phyloP scores from a whole-genome alignment of 2,797 vertebrate genomes.

The Astyanax mexicanus region DNA sequence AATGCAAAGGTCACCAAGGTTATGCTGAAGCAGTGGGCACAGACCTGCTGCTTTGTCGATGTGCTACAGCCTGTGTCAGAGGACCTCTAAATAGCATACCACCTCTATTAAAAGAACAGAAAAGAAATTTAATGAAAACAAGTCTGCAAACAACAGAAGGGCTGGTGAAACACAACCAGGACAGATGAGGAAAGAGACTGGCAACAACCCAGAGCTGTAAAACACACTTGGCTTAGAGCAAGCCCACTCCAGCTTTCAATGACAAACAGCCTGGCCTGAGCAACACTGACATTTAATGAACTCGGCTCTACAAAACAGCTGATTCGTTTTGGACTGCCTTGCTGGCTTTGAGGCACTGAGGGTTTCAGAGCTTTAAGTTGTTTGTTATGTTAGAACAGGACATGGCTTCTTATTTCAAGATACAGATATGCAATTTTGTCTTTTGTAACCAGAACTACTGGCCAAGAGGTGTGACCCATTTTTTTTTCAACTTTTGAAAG shows the following conservation, averaged over 20 bases:
- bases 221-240: slow-evolving; percentile 20
- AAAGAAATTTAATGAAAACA: slow-evolving; percentile 29
- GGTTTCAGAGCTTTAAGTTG: neutral
- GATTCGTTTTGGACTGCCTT: slow-evolving; percentile 12
- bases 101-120: slow-evolving; percentile 17
- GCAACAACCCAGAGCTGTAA: slow-evolving; percentile 40
- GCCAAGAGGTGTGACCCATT: too few species aligned
- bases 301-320: slow-evolving; percentile 3
- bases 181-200: slow-evolving; percentile 24
- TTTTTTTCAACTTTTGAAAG: too few species aligned
- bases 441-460: neutral
- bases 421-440: neutral
- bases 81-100: neutral
- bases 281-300: slow-evolving; percentile 28
- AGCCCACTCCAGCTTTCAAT: slow-evolving; percentile 24
- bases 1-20: slow-evolving; percentile 14
- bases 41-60: slow-evolving; percentile 1
- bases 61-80: slow-evolving; percentile 4
- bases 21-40: neutral
- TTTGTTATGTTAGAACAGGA: neutral
- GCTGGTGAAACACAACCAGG: slow-evolving; percentile 20
- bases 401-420: neutral
- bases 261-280: slow-evolving; percentile 32
- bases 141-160: slow-evolving; percentile 36
- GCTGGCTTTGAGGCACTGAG: neutral